phyloP scores from a whole-genome alignment of 2,888 invertebrate species.

The Trachelus tabidus region DNA sequence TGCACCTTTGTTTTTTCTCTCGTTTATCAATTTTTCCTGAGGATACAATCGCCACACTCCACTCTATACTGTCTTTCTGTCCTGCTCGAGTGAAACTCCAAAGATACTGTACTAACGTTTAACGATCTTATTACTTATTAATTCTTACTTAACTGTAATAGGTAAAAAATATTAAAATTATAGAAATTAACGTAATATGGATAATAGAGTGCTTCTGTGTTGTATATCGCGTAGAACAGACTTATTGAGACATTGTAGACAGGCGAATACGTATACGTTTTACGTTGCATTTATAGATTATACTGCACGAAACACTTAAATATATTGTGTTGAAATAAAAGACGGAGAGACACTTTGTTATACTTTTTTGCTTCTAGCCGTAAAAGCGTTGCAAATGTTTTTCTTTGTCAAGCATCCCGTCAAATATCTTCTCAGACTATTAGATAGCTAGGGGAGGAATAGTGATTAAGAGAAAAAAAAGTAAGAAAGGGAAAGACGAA shows the following conservation, averaged over 20 bases:
- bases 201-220: constrained; percentile 36
- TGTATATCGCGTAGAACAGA: constrained; percentile 29
- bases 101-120: constrained; percentile 25
- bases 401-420: background rate
- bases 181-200: constrained; percentile 18
- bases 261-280: background rate
- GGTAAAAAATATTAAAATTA: constrained; percentile 27
- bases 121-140: constrained; percentile 26
- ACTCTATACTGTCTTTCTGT: background rate
- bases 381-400: background rate
- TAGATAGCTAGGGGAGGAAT: background rate
- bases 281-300: background rate
- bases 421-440: background rate
- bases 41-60: background rate
- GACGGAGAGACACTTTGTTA: background rate
- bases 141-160: constrained; percentile 32
- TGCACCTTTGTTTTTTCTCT: background rate
- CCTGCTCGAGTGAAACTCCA: background rate
- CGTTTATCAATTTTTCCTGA: background rate
- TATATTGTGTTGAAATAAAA: background rate
- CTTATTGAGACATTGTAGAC: constrained; percentile 26
- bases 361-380: background rate
- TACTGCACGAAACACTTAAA: background rate
- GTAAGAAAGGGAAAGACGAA: background rate
- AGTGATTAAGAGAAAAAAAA: background rate